A percentile compares a stretch with the other conserved stretches of the same genome.
phyloP scores from a whole-genome alignment of 2,888 invertebrate genomes.

The Hirtodrosophila trivittata region DNA sequence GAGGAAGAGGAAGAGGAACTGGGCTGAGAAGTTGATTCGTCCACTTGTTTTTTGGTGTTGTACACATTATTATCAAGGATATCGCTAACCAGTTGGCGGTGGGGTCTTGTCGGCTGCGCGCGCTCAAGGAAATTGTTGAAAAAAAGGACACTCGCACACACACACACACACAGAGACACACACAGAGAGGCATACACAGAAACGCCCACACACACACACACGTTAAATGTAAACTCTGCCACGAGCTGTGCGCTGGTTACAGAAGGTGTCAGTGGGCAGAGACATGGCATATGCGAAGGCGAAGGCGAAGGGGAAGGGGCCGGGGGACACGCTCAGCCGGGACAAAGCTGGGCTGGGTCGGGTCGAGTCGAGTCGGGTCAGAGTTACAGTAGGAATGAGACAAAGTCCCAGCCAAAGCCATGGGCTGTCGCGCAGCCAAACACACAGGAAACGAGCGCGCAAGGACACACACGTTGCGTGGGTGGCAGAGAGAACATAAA shows the following conservation, averaged over 20 bases:
- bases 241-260: too few relatives aligned
- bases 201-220: slow-evolving; percentile 23
- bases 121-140: slow-evolving; percentile 66
- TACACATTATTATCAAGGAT: slow-evolving; percentile 63
- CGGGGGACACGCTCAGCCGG: slow-evolving; percentile 12
- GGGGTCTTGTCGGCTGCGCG: slow-evolving; percentile 49
- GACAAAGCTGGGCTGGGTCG: slow-evolving; percentile 24
- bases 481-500: slow-evolving; percentile 33
- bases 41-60: slow-evolving; percentile 55
- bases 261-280: too few relatives aligned
- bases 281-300: too few relatives aligned
- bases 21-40: slow-evolving; percentile 29
- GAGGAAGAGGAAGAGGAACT: background rate
- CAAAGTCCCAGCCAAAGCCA: slow-evolving; percentile 47
- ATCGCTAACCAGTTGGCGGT: slow-evolving; percentile 52
- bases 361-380: slow-evolving; percentile 46
- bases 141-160: slow-evolving; percentile 37
- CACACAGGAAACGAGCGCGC: slow-evolving; percentile 66
- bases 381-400: slow-evolving; percentile 16
- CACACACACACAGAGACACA: slow-evolving; percentile 7
- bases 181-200: slow-evolving; percentile 24
- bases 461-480: slow-evolving; percentile 69
- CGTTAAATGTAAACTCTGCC: slow-evolving; percentile 44
- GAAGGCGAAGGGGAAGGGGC: slow-evolving; percentile 3
- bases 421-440: slow-evolving; percentile 54